These are phyloP conservation scores for Hypomecis punctinalis DNA, from an alignment of 2,888 invertebrate genomes.

Conservation along the genomic window DNA sequence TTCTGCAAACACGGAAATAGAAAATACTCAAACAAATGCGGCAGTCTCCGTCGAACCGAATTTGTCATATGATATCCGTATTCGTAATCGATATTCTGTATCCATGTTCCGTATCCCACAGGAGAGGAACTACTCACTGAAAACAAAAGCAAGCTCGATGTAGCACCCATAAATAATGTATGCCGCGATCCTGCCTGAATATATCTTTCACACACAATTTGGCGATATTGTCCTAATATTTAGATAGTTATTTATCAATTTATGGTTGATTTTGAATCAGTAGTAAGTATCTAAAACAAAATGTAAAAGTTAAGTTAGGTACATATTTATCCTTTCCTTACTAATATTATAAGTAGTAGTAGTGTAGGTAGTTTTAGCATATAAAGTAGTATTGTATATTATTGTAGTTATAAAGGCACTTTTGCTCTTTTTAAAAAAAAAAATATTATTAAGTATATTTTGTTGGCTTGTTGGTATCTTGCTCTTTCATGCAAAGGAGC, in stretches of 20 bases:
- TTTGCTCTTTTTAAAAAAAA: too few relatives aligned
- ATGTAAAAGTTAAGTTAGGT: too few relatives aligned
- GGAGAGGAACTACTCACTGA: conserved; percentile 53
- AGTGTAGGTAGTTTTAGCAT: too few relatives aligned
- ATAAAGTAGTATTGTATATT: too few relatives aligned
- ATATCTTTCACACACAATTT: conserved; percentile 47
- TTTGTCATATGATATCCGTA: conserved; percentile 29
- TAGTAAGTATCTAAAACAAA: too few relatives aligned
- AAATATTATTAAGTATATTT: too few relatives aligned
- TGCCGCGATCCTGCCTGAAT: conserved; percentile 47
- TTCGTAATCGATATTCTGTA: conserved; percentile 35
- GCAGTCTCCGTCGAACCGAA: conserved; percentile 21
- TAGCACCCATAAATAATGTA: conserved; percentile 61
- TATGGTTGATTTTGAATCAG: conserved; percentile 11
- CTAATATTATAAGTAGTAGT: too few relatives aligned
- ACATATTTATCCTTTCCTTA: too few relatives aligned
- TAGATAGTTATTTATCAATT: conserved; percentile 42
- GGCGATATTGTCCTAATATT: conserved; percentile 37
- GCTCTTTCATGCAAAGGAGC: too few relatives aligned
- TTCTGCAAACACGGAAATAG: conserved; percentile 2
- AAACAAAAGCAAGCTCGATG: conserved; percentile 60
- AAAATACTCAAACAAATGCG: conserved; percentile 18
- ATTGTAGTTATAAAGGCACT: too few relatives aligned
- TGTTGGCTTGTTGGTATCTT: too few relatives aligned
- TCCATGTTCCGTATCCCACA: conserved; percentile 46